A percentile compares a stretch with the other conserved stretches of the same genome.
These are phyloP conservation scores for Trachemys scripta DNA, from an alignment of 2,113 vertebrate genomes.

Conservation along the genomic window DNA sequence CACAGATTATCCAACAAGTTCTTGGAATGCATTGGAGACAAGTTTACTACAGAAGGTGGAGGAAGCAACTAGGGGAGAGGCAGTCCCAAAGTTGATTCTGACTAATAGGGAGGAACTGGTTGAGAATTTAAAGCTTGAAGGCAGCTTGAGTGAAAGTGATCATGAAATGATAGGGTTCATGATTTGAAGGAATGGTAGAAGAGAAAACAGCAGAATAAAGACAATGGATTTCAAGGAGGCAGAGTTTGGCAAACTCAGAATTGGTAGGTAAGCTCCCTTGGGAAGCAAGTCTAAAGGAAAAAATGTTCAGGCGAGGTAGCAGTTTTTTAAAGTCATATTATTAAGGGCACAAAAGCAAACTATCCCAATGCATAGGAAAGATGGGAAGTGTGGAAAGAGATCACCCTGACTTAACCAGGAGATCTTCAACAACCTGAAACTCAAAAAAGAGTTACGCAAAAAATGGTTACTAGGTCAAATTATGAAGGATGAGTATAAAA, in stretches of 20 bases:
- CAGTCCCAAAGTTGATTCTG: background rate
- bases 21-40: background rate
- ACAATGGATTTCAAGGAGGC: background rate
- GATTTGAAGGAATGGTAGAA: background rate
- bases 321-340: background rate
- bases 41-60: background rate
- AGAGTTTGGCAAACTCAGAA: background rate
- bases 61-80: background rate
- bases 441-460: too few species aligned
- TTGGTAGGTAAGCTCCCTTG: background rate
- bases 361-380: background rate
- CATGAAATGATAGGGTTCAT: background rate
- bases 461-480: too few species aligned
- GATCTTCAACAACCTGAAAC: too few species aligned
- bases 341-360: background rate
- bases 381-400: too few species aligned
- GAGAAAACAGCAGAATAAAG: background rate
- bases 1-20: background rate
- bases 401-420: too few species aligned
- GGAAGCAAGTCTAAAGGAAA: background rate
- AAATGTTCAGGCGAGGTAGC: background rate
- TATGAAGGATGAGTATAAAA: too few species aligned
- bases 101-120: background rate
- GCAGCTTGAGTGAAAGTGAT: background rate
- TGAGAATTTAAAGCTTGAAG: background rate